A percentile compares a stretch with the other conserved stretches of the same genome.
These are phyloP conservation scores for Pipistrellus kuhlii DNA, from an alignment of 2,797 vertebrate species.

Conservation along the genomic window DNA sequence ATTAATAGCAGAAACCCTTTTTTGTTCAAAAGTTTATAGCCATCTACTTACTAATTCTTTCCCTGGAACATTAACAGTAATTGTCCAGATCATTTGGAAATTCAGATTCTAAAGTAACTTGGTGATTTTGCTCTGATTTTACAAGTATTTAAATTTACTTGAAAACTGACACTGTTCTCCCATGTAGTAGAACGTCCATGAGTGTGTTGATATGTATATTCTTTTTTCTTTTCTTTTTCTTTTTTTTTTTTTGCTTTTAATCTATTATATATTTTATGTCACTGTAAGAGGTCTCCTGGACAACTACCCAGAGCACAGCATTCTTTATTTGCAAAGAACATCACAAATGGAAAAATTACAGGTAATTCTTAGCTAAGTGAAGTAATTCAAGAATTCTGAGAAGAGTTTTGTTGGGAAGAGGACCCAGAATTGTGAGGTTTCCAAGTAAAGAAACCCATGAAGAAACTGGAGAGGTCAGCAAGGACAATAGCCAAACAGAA, in stretches of 20 bases:
- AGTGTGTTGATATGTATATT: background rate
- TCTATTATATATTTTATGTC: background rate
- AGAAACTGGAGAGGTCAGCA: background rate
- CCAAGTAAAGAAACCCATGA: background rate
- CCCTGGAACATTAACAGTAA: background rate
- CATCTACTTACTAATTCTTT: slow-evolving; percentile 7
- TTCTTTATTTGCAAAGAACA: slow-evolving; percentile 30
- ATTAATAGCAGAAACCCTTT: background rate
- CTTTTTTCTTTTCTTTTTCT: background rate
- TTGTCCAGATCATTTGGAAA: background rate
- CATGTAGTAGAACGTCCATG: background rate
- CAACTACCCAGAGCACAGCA: background rate
- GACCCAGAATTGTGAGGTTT: slow-evolving; percentile 21
- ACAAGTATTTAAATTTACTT: slow-evolving; percentile 31
- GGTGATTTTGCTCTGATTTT: background rate
- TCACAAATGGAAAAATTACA: background rate
- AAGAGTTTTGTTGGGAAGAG: background rate
- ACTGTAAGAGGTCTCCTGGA: background rate
- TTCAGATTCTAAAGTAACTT: slow-evolving; percentile 37
- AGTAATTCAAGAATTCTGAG: background rate
- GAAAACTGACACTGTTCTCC: background rate
- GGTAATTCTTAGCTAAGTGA: background rate
- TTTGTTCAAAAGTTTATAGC: slow-evolving; percentile 22
- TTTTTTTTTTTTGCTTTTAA: background rate
- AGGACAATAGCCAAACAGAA: background rate